Base-by-base conservation (phyloP, 2,888 invertebrate species). In the Crematogaster levior region DNA sequence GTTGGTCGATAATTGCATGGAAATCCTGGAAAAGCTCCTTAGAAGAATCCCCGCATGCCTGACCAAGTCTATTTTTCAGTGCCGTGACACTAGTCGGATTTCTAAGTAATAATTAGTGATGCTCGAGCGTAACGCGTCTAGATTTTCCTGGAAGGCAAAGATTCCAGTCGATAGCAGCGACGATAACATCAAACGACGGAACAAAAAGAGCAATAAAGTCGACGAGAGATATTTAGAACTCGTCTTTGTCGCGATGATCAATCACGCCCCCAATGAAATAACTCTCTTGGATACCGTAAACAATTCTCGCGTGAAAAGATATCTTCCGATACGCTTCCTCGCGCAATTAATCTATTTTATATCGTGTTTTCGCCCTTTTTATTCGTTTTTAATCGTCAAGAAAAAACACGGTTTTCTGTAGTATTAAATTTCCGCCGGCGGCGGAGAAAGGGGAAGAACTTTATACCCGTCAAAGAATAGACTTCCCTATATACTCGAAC, bases 1-100 rank as follows among this genome's bases (percentile, higher is more conserved):
- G 75, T 81, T 81, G 75, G 81, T 65, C 75, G 81, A 81, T 81
- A 81, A 81, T 81, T 81, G 65, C 75, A 63, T 56, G 75, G 48
- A 81, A 81, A 75, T 81, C 81, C 56, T 79, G 77, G 77, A 79
- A 79, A 79, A 79, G 77, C 77, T 77, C 68, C 77, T 66, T 56
- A 48, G 77, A 79, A 79, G 77, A 79, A 79, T 56, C 56, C n/a
- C n/a, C 40, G 65, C 37, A 9, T 27, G 40, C 53, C 15, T 53
- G 53, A 43, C 30, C 68, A 34, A 68, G 68, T 68, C 77, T 56
- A 79, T 79, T 68, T n/a, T 68, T 43, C 77, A 56, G 48, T 65
- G 40, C 9, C 40, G 48, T 51, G 75, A 65, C 65, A 65, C 34
- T 43, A 61, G 40, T 27, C 34, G 56, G 43, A 10, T 43, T n/a